Evolutionary conservation across 2,797 vertebrate species (phyloP).

Genomic region (Gymnocypris eckloni): DNA sequence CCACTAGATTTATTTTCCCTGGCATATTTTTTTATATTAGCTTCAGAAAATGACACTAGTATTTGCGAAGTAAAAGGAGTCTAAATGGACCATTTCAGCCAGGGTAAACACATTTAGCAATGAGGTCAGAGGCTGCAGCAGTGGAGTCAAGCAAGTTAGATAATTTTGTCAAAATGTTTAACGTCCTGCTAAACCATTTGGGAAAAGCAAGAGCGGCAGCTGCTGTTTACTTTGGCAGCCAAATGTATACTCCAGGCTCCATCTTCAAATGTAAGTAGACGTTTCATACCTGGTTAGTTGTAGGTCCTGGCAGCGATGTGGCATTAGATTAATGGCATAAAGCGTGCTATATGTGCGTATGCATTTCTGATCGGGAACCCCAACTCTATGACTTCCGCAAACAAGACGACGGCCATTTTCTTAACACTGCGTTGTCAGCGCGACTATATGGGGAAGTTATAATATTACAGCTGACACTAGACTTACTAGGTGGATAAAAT

Average conservation of each 20-base stretch:
- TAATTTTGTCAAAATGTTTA: slow-evolving; percentile 98
- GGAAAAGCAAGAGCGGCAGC: slow-evolving; percentile 86
- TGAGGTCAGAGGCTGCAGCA: slow-evolving; percentile 94
- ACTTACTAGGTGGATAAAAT: slow-evolving; percentile 23
- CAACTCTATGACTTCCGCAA: slow-evolving; percentile 74
- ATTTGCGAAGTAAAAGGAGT: slow-evolving; percentile 80
- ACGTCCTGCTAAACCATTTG: slow-evolving; percentile 88
- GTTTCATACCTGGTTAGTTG: slow-evolving; percentile 76
- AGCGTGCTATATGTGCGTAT: slow-evolving; percentile 60
- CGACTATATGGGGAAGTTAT: slow-evolving; percentile 48
- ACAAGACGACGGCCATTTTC: slow-evolving; percentile 65
- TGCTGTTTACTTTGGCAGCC: slow-evolving; percentile 93
- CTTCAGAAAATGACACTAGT: slow-evolving; percentile 79
- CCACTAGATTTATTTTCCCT: slow-evolving; percentile 75
- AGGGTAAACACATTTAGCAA: slow-evolving; percentile 95
- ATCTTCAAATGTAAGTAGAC: slow-evolving; percentile 81
- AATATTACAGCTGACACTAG: slow-evolving; percentile 28
- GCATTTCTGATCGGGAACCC: slow-evolving; percentile 65
- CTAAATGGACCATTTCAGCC: slow-evolving; percentile 83
- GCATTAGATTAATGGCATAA: slow-evolving; percentile 70
- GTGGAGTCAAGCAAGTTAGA: slow-evolving; percentile 91
- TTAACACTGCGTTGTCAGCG: slow-evolving; percentile 70
- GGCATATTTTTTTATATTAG: slow-evolving; percentile 80
- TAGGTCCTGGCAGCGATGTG: slow-evolving; percentile 71
- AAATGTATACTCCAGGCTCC: slow-evolving; percentile 73